Conservation (phyloP, 2,888 invertebrate genomes). For the Idaea biselata region DNA sequence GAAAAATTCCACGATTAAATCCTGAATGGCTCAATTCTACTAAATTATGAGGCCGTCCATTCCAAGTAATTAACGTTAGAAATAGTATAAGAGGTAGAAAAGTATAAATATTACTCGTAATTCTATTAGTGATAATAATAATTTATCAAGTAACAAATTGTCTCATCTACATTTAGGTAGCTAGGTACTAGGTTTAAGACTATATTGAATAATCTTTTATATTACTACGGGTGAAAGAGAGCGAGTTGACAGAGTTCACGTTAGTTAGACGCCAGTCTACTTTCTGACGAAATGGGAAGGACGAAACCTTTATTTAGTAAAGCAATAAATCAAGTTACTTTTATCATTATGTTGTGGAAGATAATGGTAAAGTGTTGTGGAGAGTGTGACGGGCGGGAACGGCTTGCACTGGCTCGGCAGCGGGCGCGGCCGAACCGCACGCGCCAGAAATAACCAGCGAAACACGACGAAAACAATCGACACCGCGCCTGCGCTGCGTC, state of each 20-base stretch:
- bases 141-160: too few relatives aligned
- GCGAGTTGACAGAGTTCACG: neutral
- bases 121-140: too few relatives aligned
- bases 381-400: constrained; percentile 62
- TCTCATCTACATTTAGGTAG: too few relatives aligned
- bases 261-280: neutral
- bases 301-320: neutral
- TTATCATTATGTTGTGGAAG: constrained; percentile 17
- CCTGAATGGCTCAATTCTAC: neutral
- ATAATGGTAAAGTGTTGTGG: constrained; percentile 55
- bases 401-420: constrained; percentile 65
- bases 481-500: constrained; percentile 56
- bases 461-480: constrained; percentile 80
- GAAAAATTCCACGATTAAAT: neutral
- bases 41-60: neutral
- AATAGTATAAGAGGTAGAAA: too few relatives aligned
- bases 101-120: too few relatives aligned
- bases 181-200: too few relatives aligned
- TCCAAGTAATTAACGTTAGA: neutral
- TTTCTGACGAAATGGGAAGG: neutral
- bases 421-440: constrained; percentile 53
- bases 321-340: neutral
- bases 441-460: constrained; percentile 74
- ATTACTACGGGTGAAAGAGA: neutral
- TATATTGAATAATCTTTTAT: neutral